These are phyloP conservation scores for Drosophila auraria DNA, from an alignment of 1,140 invertebrate species.

Conservation along the genomic window DNA sequence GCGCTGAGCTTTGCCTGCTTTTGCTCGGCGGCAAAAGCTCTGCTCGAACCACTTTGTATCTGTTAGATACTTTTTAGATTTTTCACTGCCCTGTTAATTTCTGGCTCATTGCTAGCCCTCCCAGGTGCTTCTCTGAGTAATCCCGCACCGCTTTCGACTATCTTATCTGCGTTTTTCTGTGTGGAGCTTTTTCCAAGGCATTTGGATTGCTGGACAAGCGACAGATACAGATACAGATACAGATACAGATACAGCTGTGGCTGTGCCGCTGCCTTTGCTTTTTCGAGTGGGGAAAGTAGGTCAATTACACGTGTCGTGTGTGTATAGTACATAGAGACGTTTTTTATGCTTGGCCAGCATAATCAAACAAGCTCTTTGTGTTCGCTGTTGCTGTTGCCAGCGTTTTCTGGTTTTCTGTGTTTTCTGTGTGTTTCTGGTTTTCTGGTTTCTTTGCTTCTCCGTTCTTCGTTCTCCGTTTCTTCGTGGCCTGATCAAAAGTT, in stretches of 20 bases:
- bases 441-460: constrained; percentile 12
- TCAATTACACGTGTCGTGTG: constrained; percentile 79
- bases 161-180: constrained; percentile 27
- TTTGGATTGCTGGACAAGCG: constrained; percentile 55
- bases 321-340: constrained; percentile 34
- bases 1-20: constrained; percentile 23
- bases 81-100: constrained; percentile 16
- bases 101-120: constrained; percentile 9
- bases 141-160: constrained; percentile 14
- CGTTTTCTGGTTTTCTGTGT: constrained; percentile 10
- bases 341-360: constrained; percentile 50
- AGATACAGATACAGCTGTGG: background rate
- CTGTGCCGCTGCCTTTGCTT: constrained; percentile 25
- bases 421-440: constrained; percentile 1
- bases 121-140: constrained; percentile 3
- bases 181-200: constrained; percentile 40
- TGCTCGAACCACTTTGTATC: constrained; percentile 30
- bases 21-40: constrained; percentile 35
- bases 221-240: background rate
- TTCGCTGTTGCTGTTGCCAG: background rate
- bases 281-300: constrained; percentile 80
- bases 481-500: constrained; percentile 39
- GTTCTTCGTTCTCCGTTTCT: constrained; percentile 15
- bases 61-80: constrained; percentile 40
- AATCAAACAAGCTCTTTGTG: constrained; percentile 46